Percentiles rank a stretch among this genome's conserved stretches.
These are phyloP conservation scores for Anomalospiza imberbis DNA, from an alignment of 2,797 vertebrate species.

Conservation along the genomic window DNA sequence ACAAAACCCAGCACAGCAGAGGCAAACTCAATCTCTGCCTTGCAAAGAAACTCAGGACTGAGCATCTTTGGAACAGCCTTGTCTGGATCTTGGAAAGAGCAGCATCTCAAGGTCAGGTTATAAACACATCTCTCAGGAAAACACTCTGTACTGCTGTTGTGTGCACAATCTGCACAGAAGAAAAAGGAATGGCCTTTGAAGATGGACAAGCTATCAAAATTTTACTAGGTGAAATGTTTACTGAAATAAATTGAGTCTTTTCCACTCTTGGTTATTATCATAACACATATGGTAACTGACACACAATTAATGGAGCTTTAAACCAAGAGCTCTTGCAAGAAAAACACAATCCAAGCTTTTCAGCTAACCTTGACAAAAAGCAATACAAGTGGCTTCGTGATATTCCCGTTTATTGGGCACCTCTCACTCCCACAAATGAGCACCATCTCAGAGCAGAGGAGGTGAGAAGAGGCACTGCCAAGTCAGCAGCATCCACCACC, in stretches of 20 bases:
- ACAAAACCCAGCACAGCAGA: not conserved
- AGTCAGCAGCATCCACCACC: not conserved
- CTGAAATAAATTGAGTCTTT: slow-evolving; percentile 43
- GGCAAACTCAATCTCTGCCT: not conserved
- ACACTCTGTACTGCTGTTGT: not conserved
- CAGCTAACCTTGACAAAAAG: slow-evolving; percentile 1
- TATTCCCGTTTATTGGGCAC: not conserved
- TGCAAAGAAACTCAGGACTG: not conserved
- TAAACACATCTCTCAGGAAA: not conserved
- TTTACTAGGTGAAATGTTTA: slow-evolving; percentile 50
- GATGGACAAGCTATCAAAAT: not conserved
- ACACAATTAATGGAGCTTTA: slow-evolving; percentile 25
- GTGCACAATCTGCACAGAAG: not conserved
- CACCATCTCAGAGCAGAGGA: fast-evolving
- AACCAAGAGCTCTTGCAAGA: not conserved
- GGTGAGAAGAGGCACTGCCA: not conserved
- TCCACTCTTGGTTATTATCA: slow-evolving; percentile 20
- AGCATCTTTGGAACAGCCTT: not conserved
- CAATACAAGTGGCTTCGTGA: not conserved
- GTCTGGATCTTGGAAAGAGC: fast-evolving
- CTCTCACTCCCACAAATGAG: not conserved
- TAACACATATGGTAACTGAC: slow-evolving; percentile 25
- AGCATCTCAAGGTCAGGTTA: not conserved
- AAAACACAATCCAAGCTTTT: not conserved
- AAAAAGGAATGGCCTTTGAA: not conserved